Evolutionary conservation across 2,797 vertebrate genomes (phyloP), one percentile per base, ranked within the genome.

Genomic region (Danionella dracula): DNA sequence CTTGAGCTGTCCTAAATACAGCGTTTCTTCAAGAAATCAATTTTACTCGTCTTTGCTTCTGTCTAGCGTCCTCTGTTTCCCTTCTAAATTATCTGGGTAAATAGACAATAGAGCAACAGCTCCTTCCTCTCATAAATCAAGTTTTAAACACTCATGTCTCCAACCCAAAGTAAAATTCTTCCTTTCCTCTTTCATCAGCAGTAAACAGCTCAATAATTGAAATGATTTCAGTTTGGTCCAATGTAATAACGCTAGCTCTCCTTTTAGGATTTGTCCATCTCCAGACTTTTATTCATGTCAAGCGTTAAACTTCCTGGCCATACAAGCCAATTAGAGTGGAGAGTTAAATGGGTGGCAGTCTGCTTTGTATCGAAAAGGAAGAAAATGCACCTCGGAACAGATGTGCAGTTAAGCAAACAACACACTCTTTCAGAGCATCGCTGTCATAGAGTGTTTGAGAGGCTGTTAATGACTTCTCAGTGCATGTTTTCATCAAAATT

Each of bases 61-160:
- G 49, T 21, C 31, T 45, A 20, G 31, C 48, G 41, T 50, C 54
- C 54, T 59, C 49, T 53, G 23, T 44, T 70, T 71, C 55, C 61
- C 68, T 19, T 71, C 34, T 58, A 44, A 70, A 71, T 76, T 69
- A 35, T 66, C 15, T 34, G 45, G 77, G 72, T 70, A 72, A 78
- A 56, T 75, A 64, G 8, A 78, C 65, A 57, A 13, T 72, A 56
- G 71, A 49, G 8, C 41, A 17, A 42, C 55, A 58, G 32, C 20
- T 38, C 60, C 80, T 76, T 74, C 29, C 51, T 60, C 35, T 76
- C 62, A 65, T 72, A 77, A 79, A 74, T 54, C 8, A 73, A 20
- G 20, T 58, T 62, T 42, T 57, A 10, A 37, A 78, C 81, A 81
- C 53, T 71, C 27, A 71, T 60, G 50, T 68, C 37, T 78, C 12